Conservation (phyloP, 2,113 vertebrate genomes). For the Hippocampus zosterae region DNA sequence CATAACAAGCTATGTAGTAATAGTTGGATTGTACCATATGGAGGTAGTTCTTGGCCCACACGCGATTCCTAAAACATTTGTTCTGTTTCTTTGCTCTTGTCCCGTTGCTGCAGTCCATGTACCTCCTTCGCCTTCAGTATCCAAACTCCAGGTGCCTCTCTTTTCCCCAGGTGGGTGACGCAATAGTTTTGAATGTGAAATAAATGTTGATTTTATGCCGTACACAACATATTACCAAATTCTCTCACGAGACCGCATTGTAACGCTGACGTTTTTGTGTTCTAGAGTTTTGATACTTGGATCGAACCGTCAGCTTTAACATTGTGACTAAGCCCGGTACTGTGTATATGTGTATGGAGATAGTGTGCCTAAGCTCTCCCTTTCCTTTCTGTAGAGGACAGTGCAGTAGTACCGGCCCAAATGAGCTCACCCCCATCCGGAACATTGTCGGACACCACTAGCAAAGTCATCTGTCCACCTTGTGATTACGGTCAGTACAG, state of each 20-base stretch:
- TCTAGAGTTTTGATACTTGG: neutral
- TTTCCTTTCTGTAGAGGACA: slow-evolving; percentile 39
- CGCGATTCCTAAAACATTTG: neutral
- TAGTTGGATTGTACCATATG: neutral
- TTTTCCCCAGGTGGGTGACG: slow-evolving; percentile 62
- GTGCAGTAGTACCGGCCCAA: slow-evolving; percentile 53
- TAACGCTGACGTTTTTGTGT: too few relatives aligned
- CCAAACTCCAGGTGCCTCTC: slow-evolving; percentile 40
- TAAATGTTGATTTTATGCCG: neutral
- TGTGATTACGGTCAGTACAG: slow-evolving; percentile 37
- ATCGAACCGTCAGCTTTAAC: neutral
- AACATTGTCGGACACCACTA: slow-evolving; percentile 58
- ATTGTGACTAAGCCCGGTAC: too few relatives aligned
- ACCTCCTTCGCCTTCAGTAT: slow-evolving; percentile 39
- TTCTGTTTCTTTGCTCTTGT: neutral
- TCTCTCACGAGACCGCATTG: neutral
- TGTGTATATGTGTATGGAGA: too few relatives aligned
- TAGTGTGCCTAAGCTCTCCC: neutral
- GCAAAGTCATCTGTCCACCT: slow-evolving; percentile 33
- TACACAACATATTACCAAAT: neutral
- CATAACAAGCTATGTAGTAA: neutral
- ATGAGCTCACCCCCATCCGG: slow-evolving; percentile 51
- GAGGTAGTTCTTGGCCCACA: neutral
- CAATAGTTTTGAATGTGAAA: neutral
- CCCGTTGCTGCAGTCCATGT: slow-evolving; percentile 55